Evolutionary conservation across 2,797 vertebrate genomes (phyloP).

Genomic region (Paramormyrops hopkinsi): DNA sequence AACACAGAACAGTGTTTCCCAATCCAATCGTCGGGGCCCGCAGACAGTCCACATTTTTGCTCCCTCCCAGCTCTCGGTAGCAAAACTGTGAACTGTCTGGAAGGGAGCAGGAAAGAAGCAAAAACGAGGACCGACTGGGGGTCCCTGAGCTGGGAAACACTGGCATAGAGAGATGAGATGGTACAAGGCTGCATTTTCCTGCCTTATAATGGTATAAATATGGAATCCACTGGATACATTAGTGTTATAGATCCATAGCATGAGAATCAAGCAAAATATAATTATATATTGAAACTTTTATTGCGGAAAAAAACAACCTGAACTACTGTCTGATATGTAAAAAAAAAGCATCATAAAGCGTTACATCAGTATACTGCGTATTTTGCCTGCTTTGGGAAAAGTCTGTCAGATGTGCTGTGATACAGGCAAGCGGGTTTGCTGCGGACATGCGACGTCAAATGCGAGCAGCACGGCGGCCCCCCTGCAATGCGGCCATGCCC

Average conservation of each 20-base stretch:
- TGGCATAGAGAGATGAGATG: not conserved
- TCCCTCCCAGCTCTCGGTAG: not conserved
- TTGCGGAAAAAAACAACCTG: not conserved
- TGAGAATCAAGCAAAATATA: not conserved
- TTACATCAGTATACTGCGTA: not conserved
- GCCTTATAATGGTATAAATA: not conserved
- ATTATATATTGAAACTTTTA: not conserved
- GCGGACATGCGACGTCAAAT: not conserved
- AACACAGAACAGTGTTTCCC: not conserved
- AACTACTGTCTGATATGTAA: not conserved
- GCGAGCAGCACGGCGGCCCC: not conserved
- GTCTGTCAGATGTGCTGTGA: not conserved
- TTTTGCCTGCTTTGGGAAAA: not conserved
- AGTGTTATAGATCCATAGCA: not conserved
- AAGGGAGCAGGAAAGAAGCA: not conserved
- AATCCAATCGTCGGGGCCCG: not conserved
- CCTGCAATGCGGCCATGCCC: not conserved
- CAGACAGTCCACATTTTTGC: not conserved
- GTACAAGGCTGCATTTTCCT: not conserved
- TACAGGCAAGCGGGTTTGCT: not conserved
- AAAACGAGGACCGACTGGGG: not conserved
- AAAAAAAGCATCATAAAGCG: not conserved
- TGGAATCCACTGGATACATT: not conserved
- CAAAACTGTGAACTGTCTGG: not conserved
- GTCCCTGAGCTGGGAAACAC: not conserved